Evolutionary conservation across 2,797 vertebrate genomes (phyloP), one percentile per base, ranked within the genome.

Genomic region (Melanotaenia nigrans): DNA sequence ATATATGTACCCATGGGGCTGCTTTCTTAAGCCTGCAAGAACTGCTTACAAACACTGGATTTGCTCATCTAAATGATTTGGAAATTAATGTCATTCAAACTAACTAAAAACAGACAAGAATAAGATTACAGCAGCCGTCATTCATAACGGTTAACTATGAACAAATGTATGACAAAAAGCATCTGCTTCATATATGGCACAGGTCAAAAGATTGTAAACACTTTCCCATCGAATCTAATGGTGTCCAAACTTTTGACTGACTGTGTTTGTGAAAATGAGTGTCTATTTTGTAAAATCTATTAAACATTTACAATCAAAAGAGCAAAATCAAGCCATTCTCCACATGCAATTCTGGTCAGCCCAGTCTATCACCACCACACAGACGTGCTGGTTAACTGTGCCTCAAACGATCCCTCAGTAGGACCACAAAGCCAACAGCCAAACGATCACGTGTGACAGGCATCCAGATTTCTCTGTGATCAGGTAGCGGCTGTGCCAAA

Each of bases 401-500:
- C 77, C 62, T 79, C 35, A 83, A 77, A 86, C 4, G 69, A 82
- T 54, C 74, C 62, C 67, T 62, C 49, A 78, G 65, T 73, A 59
- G 76, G 73, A 54, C 73, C 25, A 63, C 71, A 62, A 62, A 30
- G 30, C 30, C 30, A 30, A 30, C 30, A 30, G 30, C 30, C 30
- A 30, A 30, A 30, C 5, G 86, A 73, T 28, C 55, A 68, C 47
- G 68, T 73, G 89, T 54, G 80, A 85, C 35, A 35, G 71, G 85
- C 53, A 54, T 55, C 35, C 51, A 35, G 73, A 64, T 71, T 79
- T 75, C 72, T 49, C 71, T 66, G 60, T 0, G 76, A 89, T 91
- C 88, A 13, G 79, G 78, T 89, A 25, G 83, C 88, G 51, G 82
- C 71, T 73, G 58, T 65, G n/a, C 58, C 24, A 10, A 59, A 47